A percentile compares a stretch with the other conserved stretches of the same genome.
Conservation (phyloP, 2,113 vertebrate genomes). For the Oncorhynchus tshawytscha region DNA sequence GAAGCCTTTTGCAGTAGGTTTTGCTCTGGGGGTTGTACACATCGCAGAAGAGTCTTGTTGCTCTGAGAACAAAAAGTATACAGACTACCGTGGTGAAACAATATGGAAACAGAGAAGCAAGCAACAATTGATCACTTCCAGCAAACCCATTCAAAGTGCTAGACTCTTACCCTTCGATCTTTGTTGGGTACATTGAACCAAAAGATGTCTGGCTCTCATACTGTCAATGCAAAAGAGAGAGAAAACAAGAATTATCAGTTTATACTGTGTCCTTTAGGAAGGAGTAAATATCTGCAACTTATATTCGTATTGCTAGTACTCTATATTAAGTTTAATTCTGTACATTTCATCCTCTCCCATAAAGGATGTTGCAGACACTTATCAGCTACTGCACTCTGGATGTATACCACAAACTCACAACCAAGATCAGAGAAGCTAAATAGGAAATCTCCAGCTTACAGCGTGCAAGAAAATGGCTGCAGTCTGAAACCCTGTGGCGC, state of each 20-base stretch:
- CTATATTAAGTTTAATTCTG: not conserved
- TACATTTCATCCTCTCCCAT: not conserved
- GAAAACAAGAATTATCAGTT: not conserved
- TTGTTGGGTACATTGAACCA: conserved; percentile 91
- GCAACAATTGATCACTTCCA: not conserved
- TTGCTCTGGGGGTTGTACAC: conserved; percentile 96
- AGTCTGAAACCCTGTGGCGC: too few relatives aligned
- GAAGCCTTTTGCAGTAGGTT: conserved; percentile 91
- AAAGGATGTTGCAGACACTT: too few relatives aligned
- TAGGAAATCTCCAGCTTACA: not conserved
- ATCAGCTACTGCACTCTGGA: not conserved
- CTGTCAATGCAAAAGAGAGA: conserved; percentile 59
- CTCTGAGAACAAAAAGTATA: conserved; percentile 61
- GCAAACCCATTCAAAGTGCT: not conserved
- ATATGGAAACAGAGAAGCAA: not conserved
- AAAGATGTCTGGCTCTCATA: conserved; percentile 95
- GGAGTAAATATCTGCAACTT: not conserved
- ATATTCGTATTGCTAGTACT: not conserved
- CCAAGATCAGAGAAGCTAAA: not conserved
- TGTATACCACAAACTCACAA: not conserved
- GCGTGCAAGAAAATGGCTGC: too few relatives aligned
- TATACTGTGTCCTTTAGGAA: not conserved
- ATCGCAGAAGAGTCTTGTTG: conserved; percentile 90
- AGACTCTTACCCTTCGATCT: conserved; percentile 86
- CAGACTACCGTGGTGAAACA: not conserved